Base-by-base conservation (phyloP, 1,140 invertebrate species). In the Atta cephalotes region DNA sequence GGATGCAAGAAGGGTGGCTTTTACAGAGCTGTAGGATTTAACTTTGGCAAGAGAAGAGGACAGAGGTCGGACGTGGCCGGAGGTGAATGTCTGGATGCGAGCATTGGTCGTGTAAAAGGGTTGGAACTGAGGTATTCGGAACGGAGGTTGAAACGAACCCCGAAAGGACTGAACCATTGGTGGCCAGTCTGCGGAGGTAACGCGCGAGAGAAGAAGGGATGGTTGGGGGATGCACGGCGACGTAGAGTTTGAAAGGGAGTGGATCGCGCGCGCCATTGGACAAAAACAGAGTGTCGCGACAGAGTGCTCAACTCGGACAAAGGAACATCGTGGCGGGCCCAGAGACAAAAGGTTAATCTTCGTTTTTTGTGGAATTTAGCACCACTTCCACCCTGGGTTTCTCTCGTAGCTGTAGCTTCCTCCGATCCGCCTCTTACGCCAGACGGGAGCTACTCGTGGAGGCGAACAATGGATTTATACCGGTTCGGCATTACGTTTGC, bases 281-380 rank as follows among this genome's bases (percentile, higher is more conserved):
- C 92, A 94, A 94, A 95, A 95, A 94, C 94, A 94, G 93, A 91
- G 93, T 94, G 94, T 95, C 92, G 92, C 94, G 92, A 93, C 92
- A 93, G 92, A 94, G 92, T 93, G 92, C 92, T 94, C 93, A 91
- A 94, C 92, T 91, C 78, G 91, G 88, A 95, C 92, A 95, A 94
- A 94, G 92, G 92, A 92, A 87, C 89, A 89, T 92, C 90, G 87
- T 92, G 91, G 89, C 81, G 90, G 56, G 87, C 71, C 88, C 87
- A 68, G 90, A 88, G 93, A 95, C 93, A 94, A 94, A 95, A 94
- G 94, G 92, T 94, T 95, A 95, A 95, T 95, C 94, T 94, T 94
- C 88, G 76, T 92, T 92, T 93, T 93, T 91, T 90, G 45, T 39
- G 84, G 88, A 92, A 88, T 95, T 94, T 92, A 93, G 92, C 92